Base-by-base conservation (phyloP, 1,140 invertebrate species). In the Sycophila sp. region DNA sequence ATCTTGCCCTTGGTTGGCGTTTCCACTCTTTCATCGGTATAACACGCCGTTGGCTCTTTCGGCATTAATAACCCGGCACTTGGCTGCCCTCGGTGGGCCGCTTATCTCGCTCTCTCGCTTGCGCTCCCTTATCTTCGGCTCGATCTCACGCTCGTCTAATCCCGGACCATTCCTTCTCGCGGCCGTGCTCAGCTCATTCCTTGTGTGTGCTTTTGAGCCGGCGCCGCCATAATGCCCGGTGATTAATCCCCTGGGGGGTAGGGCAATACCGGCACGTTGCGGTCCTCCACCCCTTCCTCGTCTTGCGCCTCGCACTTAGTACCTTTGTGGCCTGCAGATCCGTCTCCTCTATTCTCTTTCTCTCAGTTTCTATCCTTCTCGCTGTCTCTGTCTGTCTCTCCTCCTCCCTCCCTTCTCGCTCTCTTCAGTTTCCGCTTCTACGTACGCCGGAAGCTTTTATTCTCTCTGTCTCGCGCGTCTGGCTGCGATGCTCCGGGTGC, bases 231-330 rank as follows among this genome's bases (percentile, higher is more conserved):
- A 83, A 82, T 82, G 77, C 79, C 73, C 75, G 75, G 78, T 82
- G 80, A 83, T 83, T 83, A 83, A 83, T 83, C 82, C 81, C 77
- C 73, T 72, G 73, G 75, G 81, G 75, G 59, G 47, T 10, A 53
- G 49, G 71, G 70, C 75, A 76, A 76, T 77, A 76, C 75, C 75
- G 42, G 71, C 69, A 73, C 75, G 73, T 67, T 53, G 5, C 13
- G 10, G 49, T 40, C 34, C 60, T 36, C 17, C 40, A 36, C 28
- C 17, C 5, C 32, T 19, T 15, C 17, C 56, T 65, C 68, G 64
- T 70, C 73, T 75, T 71, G 63, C 63, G 47, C 73, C 69, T 71
- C 66, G 68, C 71, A 73, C 68, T 76, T 75, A 73, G 75, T 74
- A 69, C 70, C 72, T 77, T 73, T 75, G 75, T 69, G 68, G 51